These are phyloP conservation scores for Spermophilus dauricus DNA, from an alignment of 2,113 vertebrate species.

Conservation along the genomic window DNA sequence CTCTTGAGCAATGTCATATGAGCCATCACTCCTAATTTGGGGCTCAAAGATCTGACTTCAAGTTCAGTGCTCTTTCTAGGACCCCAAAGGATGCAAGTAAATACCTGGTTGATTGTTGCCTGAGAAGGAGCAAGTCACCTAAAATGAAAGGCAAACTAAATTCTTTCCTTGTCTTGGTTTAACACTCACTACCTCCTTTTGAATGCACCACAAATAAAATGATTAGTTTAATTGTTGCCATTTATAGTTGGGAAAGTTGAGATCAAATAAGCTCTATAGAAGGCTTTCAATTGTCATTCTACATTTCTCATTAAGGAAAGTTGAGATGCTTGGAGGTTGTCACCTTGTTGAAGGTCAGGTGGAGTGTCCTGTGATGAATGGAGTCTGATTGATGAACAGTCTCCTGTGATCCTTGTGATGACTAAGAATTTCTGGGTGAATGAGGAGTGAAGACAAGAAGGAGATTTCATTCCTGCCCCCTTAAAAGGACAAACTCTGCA, in stretches of 20 bases:
- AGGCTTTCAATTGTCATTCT: slow-evolving; percentile 34
- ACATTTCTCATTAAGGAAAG: slow-evolving; percentile 51
- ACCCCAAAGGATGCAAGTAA: neutral
- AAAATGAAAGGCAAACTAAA: slow-evolving; percentile 33
- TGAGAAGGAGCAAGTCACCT: slow-evolving; percentile 15
- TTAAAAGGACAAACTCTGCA: slow-evolving; percentile 20
- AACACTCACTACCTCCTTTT: slow-evolving; percentile 38
- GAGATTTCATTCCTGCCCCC: neutral
- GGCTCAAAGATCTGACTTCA: neutral
- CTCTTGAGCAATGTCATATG: neutral
- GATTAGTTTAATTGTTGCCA: slow-evolving; percentile 55
- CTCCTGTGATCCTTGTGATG: neutral
- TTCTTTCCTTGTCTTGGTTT: slow-evolving; percentile 30
- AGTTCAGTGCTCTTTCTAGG: neutral
- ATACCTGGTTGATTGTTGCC: neutral
- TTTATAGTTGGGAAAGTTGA: slow-evolving; percentile 51
- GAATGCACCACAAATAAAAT: slow-evolving; percentile 8
- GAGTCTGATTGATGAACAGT: neutral
- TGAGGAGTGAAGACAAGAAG: neutral
- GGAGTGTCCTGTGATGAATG: slow-evolving; percentile 33
- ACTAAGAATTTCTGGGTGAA: slow-evolving; percentile 18
- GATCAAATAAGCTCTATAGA: slow-evolving; percentile 27
- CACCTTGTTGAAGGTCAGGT: slow-evolving; percentile 44
- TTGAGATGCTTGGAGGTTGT: slow-evolving; percentile 32
- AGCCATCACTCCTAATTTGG: neutral